Base-by-base conservation (phyloP, 2,797 vertebrate species). In the Sebastes kiyomatsui region DNA sequence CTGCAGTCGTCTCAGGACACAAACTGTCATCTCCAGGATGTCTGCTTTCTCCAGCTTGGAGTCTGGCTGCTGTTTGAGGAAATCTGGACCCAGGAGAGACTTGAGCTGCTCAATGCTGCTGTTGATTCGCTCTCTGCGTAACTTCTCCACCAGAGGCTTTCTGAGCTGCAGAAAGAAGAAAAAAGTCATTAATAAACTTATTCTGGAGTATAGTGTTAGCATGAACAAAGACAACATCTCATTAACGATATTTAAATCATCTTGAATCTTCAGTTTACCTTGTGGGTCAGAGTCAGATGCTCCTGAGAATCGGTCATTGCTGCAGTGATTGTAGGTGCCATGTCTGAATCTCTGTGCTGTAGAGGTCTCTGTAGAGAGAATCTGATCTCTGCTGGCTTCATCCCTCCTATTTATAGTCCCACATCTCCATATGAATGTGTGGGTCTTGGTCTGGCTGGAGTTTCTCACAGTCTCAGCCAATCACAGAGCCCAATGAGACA, bases 71-170 rank as follows among this genome's bases (percentile, higher is more conserved):
- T 94, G 91, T 68, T 88, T 86, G 69, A 94, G 90, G 92, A 96
- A 95, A 80, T 96, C 95, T 85, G 94, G 91, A 85, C 92, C 92
- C 91, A 97, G 93, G 16, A 97, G 87, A 88, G 92, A 88, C 87
- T 96, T 97, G 74, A 97, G 93, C 89, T 96, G 89, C 81, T 92
- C 85, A 11, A 90, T 92, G 88, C 90, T 85, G 92, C 84, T 94
- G 94, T 95, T 96, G 86, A 96, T 95, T 64, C 93, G 70, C 92
- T 95, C 94, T 93, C 94, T 93, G 80, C 93, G 93, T 87, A 96
- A 89, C 87, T 97, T 98, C 90, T 98, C 96, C 93, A 97, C 97
- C 90, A 96, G 91, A 1, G 96, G 95, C 70, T 95, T 97, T 73
- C 96, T 96, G 76, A 96, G 86, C 97, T 97, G 96, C 79, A 90